phyloP scores from a whole-genome alignment of 2,113 vertebrate genomes.

The Brienomyrus longianalis region DNA sequence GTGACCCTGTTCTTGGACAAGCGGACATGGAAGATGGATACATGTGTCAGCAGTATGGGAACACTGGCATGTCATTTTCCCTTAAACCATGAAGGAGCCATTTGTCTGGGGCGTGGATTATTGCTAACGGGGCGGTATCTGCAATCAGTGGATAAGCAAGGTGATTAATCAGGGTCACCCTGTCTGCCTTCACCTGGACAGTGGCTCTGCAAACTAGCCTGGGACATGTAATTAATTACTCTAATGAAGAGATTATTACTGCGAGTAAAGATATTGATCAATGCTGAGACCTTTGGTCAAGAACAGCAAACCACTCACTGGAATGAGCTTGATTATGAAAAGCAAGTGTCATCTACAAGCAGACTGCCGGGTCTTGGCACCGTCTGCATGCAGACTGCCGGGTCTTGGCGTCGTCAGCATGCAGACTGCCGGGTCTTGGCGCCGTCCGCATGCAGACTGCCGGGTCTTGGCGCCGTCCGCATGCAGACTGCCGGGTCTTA shows the following conservation, averaged over 20 bases:
- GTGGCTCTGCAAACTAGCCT: slow-evolving; percentile 54
- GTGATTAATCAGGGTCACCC: slow-evolving; percentile 49
- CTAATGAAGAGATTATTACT: slow-evolving; percentile 54
- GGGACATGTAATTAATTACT: slow-evolving; percentile 58
- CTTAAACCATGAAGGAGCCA: slow-evolving; percentile 35
- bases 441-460: background rate
- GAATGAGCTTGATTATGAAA: slow-evolving; percentile 26
- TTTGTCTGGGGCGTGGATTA: slow-evolving; percentile 46
- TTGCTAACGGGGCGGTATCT: slow-evolving; percentile 4
- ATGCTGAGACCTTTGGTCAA: slow-evolving; percentile 42
- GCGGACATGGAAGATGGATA: background rate
- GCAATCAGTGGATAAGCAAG: slow-evolving; percentile 42
- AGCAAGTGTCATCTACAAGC: background rate
- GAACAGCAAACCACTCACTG: slow-evolving; percentile 31
- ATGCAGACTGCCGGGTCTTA: background rate
- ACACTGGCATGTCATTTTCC: background rate
- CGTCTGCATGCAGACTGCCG: background rate
- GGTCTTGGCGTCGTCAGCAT: background rate
- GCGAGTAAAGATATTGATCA: slow-evolving; percentile 57
- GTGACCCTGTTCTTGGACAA: background rate
- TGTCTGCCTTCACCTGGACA: slow-evolving; percentile 28
- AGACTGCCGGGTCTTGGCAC: background rate
- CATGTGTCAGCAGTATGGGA: background rate
- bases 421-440: background rate
- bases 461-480: background rate